phyloP scores from a whole-genome alignment of 1,140 invertebrate species.

The Sinella curviseta region DNA sequence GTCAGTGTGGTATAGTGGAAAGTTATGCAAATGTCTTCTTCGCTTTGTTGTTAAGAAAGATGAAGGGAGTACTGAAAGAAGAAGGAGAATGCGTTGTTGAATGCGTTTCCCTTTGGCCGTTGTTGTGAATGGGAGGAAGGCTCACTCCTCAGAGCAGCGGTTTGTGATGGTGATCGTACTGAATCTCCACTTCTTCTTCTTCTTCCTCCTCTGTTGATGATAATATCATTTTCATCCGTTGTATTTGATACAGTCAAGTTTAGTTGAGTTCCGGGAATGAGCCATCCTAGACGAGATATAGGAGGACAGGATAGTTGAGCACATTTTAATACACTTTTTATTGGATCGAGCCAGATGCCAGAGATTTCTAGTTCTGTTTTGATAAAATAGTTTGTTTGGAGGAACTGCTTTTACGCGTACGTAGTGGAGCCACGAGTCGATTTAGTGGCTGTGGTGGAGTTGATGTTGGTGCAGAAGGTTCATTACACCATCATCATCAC shows the following conservation, averaged over 20 bases:
- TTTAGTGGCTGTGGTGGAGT: background rate
- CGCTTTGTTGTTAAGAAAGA: too few relatives aligned
- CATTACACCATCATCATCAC: background rate
- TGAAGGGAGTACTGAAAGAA: too few relatives aligned
- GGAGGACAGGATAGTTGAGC: background rate
- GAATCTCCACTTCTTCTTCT: too few relatives aligned
- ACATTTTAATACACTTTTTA: background rate
- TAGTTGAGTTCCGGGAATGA: conserved; percentile 1
- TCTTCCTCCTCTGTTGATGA: background rate
- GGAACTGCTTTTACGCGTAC: background rate
- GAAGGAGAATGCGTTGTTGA: too few relatives aligned
- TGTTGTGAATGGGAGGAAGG: too few relatives aligned
- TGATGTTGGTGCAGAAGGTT: background rate
- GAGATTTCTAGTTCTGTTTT: background rate
- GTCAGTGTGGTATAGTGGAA: too few relatives aligned
- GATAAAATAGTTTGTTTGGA: background rate
- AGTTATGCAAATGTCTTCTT: too few relatives aligned
- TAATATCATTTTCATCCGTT: background rate
- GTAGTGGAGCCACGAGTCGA: background rate
- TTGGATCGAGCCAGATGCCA: background rate
- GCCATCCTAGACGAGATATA: conserved; percentile 3
- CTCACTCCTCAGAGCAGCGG: background rate
- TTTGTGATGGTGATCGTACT: background rate
- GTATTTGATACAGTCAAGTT: background rate
- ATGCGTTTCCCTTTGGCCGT: too few relatives aligned